Evolutionary conservation across 2,888 invertebrate species (phyloP), one percentile per base, ranked within the genome.

Genomic region (Pachliopta kotzebuea): DNA sequence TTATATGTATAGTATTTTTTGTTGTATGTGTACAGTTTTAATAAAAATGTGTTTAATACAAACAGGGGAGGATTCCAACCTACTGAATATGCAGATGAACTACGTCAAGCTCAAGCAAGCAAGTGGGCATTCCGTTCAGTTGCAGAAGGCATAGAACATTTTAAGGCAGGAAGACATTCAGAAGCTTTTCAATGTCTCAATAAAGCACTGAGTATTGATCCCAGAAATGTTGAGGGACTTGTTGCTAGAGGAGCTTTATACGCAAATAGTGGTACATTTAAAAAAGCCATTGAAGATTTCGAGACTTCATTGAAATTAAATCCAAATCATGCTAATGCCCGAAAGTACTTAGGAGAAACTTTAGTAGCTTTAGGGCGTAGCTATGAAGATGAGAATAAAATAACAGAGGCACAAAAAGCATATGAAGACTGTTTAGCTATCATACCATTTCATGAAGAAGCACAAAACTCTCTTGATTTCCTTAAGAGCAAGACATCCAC

Each of bases 131-230:
- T 97, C 86, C 95, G 96, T 67, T 96, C 95, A 79, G 98, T 98
- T 26, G 97, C 98, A n/a, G 97, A 98, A 85, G 98, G 98, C 26
- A 98, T 98, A 76, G 96, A 96, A 79, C 96, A 97, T 89, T 98
- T 98, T 90, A 98, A 98, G 88, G 95, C 96, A 56, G 98, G 98
- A 55, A 94, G 96, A 74, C 97, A 97, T 84, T 95, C 97, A 0
- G 98, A 99, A 92, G 98, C 98, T 49, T 97, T 98, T 88, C 98
- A 98, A 82, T 97, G 97, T 80, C 93, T 98, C 54, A 98, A 98
- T 85, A 97, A 97, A 85, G 99, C 98, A 4, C 88, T 99, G 59
- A 96, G 95, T 81, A 98, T 98, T 74, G 98, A 98, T 87, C 96
- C 97, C 0, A 94, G 96, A 74, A 98, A 98, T 87, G 97, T 98